Evolutionary conservation across 2,113 vertebrate species (phyloP).

Genomic region (Morone saxatilis): DNA sequence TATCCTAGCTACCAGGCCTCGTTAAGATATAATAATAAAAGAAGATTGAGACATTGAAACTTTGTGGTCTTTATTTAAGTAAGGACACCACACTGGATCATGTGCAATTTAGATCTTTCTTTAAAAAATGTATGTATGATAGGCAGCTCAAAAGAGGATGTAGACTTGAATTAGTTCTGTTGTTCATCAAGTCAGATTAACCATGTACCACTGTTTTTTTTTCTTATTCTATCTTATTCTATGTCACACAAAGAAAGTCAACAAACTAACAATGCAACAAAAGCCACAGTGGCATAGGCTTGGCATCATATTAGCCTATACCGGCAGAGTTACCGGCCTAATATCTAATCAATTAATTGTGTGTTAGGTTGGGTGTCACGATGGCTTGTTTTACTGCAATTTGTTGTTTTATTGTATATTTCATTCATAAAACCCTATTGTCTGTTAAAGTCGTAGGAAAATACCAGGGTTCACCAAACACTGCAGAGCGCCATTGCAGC

Average conservation of each 20-base stretch:
- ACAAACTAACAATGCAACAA: conserved; percentile 49
- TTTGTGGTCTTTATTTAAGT: background rate
- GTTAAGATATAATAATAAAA: background rate
- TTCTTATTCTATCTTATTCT: background rate
- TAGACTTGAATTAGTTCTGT: conserved; percentile 4
- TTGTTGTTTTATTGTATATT: conserved; percentile 15
- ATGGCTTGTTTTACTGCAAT: conserved; percentile 8
- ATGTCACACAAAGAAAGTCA: conserved; percentile 31
- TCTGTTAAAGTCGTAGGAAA: conserved; percentile 23
- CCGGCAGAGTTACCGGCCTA: conserved; percentile 1
- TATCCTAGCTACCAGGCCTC: background rate
- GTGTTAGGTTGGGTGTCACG: background rate
- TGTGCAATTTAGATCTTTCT: background rate
- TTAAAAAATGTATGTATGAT: background rate
- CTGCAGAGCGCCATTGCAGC: conserved; percentile 25
- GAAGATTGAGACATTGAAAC: background rate
- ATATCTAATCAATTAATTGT: conserved; percentile 18
- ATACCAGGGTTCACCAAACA: conserved; percentile 24
- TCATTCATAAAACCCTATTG: conserved; percentile 20
- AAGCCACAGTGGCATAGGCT: background rate
- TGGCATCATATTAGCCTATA: conserved; percentile 23
- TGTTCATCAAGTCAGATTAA: conserved; percentile 47
- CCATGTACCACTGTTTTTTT: conserved; percentile 4
- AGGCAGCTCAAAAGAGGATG: too few species aligned
- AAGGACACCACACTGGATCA: background rate